Conservation (phyloP, 2,113 vertebrate genomes). For the Periophthalmus modestus region DNA sequence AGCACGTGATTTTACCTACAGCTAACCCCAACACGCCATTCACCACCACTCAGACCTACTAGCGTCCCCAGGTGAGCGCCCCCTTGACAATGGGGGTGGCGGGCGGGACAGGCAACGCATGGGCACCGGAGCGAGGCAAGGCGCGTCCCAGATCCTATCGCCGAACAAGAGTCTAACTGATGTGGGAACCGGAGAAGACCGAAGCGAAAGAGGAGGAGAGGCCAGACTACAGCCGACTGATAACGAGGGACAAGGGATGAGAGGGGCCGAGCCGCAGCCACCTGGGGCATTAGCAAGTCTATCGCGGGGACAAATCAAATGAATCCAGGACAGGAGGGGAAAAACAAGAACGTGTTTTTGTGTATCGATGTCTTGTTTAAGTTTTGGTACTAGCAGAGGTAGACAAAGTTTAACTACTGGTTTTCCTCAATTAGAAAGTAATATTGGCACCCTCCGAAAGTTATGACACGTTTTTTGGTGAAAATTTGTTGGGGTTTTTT, state of each 20-base stretch:
- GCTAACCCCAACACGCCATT: neutral
- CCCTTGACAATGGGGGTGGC: constrained; percentile 70
- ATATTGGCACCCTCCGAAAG: too few species aligned
- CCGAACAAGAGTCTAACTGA: constrained; percentile 72
- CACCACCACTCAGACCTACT: constrained; percentile 24
- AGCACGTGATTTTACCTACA: neutral
- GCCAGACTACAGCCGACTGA: constrained; percentile 55
- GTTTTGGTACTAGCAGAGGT: neutral
- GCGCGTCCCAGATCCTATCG: constrained; percentile 78
- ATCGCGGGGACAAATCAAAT: constrained; percentile 5
- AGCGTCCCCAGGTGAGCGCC: constrained; percentile 57
- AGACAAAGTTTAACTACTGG: neutral
- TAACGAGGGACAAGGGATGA: constrained; percentile 55
- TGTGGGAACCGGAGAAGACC: constrained; percentile 63
- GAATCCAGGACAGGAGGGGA: neutral
- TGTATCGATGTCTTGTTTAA: neutral
- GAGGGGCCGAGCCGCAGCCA: constrained; percentile 52
- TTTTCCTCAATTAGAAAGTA: neutral
- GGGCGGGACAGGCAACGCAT: constrained; percentile 72
- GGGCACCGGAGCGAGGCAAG: constrained; percentile 73
- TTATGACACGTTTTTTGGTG: too few species aligned
- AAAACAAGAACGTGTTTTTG: neutral
- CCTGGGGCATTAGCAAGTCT: constrained; percentile 48
- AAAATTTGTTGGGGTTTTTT: too few species aligned
- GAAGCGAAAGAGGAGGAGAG: constrained; percentile 60